Evolutionary conservation across 2,797 vertebrate genomes (phyloP).

Genomic region (Parambassis ranga): DNA sequence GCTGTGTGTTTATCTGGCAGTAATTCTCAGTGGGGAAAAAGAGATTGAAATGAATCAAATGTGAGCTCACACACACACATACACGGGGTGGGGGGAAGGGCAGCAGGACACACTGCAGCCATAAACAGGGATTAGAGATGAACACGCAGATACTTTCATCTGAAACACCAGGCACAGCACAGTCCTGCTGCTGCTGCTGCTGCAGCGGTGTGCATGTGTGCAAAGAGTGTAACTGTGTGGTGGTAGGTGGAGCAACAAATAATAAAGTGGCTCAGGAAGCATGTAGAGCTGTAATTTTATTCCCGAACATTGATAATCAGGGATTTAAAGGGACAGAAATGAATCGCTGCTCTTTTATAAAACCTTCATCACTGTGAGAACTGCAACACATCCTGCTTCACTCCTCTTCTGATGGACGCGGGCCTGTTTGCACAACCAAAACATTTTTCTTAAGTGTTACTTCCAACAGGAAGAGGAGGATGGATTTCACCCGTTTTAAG

Average conservation of each 20-base stretch:
- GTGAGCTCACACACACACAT: constrained; percentile 23
- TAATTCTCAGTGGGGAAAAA: constrained; percentile 33
- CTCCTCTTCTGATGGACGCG: background rate
- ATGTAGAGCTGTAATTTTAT: constrained; percentile 53
- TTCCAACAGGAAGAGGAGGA: constrained; percentile 48
- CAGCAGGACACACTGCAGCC: constrained; percentile 39
- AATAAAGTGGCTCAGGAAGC: constrained; percentile 66
- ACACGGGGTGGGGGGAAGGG: constrained; percentile 38
- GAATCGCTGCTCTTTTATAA: no score
- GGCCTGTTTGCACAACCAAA: background rate
- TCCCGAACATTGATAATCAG: constrained; percentile 56
- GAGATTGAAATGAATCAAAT: constrained; percentile 45
- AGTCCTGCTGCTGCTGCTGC: constrained; percentile 20
- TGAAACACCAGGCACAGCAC: constrained; percentile 49
- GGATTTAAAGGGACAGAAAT: constrained; percentile 18
- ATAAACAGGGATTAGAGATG: constrained; percentile 74
- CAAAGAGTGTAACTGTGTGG: constrained; percentile 29
- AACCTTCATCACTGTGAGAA: no score
- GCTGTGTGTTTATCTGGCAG: constrained; percentile 21
- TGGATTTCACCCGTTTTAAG: constrained; percentile 48
- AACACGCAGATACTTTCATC: constrained; percentile 59
- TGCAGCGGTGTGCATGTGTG: background rate
- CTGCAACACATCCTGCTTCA: background rate
- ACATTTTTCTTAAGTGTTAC: constrained; percentile 27
- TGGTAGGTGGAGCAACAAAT: constrained; percentile 52